These are phyloP conservation scores for Gnatocerus cornutus DNA, from an alignment of 2,888 invertebrate genomes.

Conservation along the genomic window DNA sequence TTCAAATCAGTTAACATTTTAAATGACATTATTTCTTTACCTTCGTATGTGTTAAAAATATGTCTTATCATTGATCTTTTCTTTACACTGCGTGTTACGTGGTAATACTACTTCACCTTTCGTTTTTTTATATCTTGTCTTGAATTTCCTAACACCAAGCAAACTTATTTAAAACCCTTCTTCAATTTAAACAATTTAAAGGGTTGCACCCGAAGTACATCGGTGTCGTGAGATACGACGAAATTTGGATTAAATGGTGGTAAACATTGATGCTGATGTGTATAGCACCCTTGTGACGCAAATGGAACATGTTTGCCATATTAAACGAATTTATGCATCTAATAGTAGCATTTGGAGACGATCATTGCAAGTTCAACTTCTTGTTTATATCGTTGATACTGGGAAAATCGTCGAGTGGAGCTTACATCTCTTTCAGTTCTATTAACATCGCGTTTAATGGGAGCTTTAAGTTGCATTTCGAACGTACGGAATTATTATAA, in stretches of 20 bases:
- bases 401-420: background rate
- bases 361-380: no score
- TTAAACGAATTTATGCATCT: conserved; percentile 1
- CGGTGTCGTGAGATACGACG: background rate
- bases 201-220: conserved; percentile 10
- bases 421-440: background rate
- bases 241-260: conserved; percentile 12
- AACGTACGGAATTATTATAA: background rate
- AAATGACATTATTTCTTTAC: background rate
- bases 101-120: background rate
- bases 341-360: background rate
- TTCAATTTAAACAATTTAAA: conserved; percentile 19
- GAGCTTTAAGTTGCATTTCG: background rate
- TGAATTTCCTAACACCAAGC: background rate
- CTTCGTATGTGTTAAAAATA: background rate
- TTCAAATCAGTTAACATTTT: conserved; percentile 11
- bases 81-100: conserved; percentile 11
- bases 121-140: conserved; percentile 13
- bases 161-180: conserved; percentile 1
- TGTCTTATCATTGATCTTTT: conserved; percentile 10
- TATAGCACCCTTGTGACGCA: background rate
- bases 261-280: background rate
- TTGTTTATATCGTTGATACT: background rate
- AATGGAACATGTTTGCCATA: conserved; percentile 1
- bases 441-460: background rate